Base-by-base conservation (phyloP, 2,888 invertebrate genomes). In the Hemithea aestivaria region DNA sequence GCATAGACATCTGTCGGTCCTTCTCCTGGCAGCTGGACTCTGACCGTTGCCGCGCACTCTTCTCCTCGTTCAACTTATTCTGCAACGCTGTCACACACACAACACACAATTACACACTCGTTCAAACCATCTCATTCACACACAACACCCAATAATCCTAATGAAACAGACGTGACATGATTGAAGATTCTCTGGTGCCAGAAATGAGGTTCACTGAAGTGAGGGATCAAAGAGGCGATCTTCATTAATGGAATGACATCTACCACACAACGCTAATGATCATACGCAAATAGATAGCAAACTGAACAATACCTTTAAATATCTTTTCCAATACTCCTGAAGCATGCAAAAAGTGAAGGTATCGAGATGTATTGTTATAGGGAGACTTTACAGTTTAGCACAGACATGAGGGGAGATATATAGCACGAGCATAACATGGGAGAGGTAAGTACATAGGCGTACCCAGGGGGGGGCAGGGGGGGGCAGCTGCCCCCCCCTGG, bases 1-100 rank as follows among this genome's bases (percentile, higher is more conserved):
- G 88, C 94, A 97, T 97, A 7, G 96, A 97, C 71, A 97, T 94
- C 77, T 97, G 96, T 0, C 98, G 90, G 72, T 98, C 98, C 62
- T 96, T 95, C 73, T 97, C 97, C 78, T 98, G 96, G 8, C 93
- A 93, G 43, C 92, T 90, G 28, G 94, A 89, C 71, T 98, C 98
- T 0, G 96, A 93, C 56, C 94, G 93, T 69, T 96, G 96, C 30
- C 97, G 89, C 2, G 93, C 92, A 35, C 90, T 90, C 71, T 96
- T 96, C 79, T 98, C 98, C 72, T 96, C 96, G 60, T 94, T 96
- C 43, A 97, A 80, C 87, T 97, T 97, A 24, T 92, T 91, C 90
- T 98, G 97, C 56, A 98, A 88, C 41, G 96, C 97, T 95, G 81
- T 51, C 40, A 27, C 34, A 39, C 36, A 38, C 25, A 37, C 30